phyloP scores from a whole-genome alignment of 2,113 vertebrate species.

The Bubalus kerabau region DNA sequence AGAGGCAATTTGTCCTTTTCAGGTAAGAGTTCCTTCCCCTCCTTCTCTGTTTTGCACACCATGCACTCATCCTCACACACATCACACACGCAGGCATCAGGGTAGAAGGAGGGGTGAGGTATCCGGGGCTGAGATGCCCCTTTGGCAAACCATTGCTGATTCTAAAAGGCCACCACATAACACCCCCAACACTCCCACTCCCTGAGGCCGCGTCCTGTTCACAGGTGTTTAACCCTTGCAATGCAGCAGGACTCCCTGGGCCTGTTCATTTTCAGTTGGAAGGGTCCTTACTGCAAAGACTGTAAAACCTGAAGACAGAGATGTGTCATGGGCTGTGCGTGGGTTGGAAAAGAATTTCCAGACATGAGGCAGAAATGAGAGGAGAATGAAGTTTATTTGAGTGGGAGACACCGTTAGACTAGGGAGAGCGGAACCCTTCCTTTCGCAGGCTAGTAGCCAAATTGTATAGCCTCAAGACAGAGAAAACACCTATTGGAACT shows the following conservation, averaged over 20 bases:
- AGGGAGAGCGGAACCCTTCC: accelerated
- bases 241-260: neutral
- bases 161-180: neutral
- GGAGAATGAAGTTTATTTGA: neutral
- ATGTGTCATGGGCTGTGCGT: accelerated
- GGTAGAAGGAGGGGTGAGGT: accelerated
- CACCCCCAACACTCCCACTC: neutral
- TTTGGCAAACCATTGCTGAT: neutral
- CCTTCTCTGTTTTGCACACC: neutral
- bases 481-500: accelerated
- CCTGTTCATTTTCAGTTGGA: neutral
- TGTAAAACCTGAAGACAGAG: neutral
- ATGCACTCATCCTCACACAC: neutral
- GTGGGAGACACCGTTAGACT: accelerated
- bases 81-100: neutral
- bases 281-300: neutral
- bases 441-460: neutral
- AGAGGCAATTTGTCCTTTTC: neutral
- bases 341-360: neutral
- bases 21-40: neutral
- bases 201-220: neutral
- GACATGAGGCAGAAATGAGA: neutral
- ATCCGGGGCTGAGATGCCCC: neutral
- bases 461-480: neutral
- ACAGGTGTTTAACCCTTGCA: accelerated